These are phyloP conservation scores for Parazoanthus darwini DNA, from an alignment of 92 coral and sea anemone species.

Conservation along the genomic window DNA sequence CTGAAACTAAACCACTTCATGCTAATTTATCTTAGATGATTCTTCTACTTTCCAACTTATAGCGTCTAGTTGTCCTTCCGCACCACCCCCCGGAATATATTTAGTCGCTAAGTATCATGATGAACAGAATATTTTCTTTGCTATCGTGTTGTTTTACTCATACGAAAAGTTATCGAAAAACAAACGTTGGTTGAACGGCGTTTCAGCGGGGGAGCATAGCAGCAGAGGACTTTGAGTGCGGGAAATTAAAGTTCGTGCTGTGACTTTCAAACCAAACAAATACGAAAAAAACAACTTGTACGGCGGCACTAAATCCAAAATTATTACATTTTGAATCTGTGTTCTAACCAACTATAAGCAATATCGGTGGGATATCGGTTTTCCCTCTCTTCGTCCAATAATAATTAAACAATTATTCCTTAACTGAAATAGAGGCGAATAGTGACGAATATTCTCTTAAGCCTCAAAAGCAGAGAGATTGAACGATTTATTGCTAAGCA, in stretches of 20 bases:
- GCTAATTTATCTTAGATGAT: too few species aligned
- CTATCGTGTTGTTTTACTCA: not conserved
- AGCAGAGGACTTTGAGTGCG: not conserved
- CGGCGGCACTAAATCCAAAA: not conserved
- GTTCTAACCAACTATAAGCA: not conserved
- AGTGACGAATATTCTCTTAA: not conserved
- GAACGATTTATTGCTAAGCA: too few species aligned
- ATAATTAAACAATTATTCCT: not conserved
- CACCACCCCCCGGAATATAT: not conserved
- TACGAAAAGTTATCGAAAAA: not conserved
- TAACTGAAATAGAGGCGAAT: not conserved
- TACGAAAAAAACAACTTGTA: not conserved
- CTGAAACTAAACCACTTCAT: not conserved
- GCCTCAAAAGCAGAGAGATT: not conserved
- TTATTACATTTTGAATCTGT: not conserved
- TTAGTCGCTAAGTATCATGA: not conserved
- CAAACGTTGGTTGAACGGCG: not conserved
- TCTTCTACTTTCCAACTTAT: not conserved
- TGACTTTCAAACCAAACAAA: not conserved
- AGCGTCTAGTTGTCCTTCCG: not conserved
- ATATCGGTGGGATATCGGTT: not conserved
- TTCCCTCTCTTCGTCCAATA: not conserved
- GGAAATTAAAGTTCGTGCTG: not conserved
- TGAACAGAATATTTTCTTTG: not conserved
- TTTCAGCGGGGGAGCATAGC: not conserved